Base-by-base conservation (phyloP, 2,113 vertebrate genomes). In the Lophura nycthemera region DNA sequence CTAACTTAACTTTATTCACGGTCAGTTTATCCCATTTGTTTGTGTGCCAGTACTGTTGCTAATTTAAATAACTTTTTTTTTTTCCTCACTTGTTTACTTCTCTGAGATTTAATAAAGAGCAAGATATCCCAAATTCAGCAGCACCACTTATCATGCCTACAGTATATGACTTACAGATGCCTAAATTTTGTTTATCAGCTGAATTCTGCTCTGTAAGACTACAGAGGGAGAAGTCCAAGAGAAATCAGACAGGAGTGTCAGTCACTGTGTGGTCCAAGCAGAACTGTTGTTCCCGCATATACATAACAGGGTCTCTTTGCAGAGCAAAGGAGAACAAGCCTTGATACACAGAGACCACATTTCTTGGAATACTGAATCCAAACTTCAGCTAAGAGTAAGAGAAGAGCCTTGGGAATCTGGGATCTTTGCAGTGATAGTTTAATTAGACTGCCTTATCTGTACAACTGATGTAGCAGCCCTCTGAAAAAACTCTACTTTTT, bases 371-470 rank as follows among this genome's bases (percentile, higher is more conserved):
- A 92, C 84, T 0, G 0, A 92, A 88, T 95, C 78, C 89, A 95
- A 96, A 73, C 87, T 91, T 92, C 87, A 96, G 94, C 89, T 93
- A 96, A 93, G 89, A 96, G 96, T 89, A 93, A 95, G 95, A 94
- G 91, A 94, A 92, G 71, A 92, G 89, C 81, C 88, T 84, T 65
- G 79, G 78, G 89, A 95, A 93, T 86, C 84, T 71, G 75, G 64
- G 75, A 56, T 80, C 78, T 92, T 89, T 89, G 79, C 85, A 89
- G 30, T 73, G 93, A 89, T 89, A 86, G 79, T 93, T 96, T 96
- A 96, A 96, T 96, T 95, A 96, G 89, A 82, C 20, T 25, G 83
- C 59, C 91, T 96, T 96, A 94, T 95, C 93, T 95, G 64, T 91
- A 80, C 91, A 91, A 80, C 69, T 91, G 93, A 95, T 36, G 92